These are phyloP conservation scores for Stichodactyla mertensii DNA, from an alignment of 64 coral and sea anemone genomes.

Conservation along the genomic window DNA sequence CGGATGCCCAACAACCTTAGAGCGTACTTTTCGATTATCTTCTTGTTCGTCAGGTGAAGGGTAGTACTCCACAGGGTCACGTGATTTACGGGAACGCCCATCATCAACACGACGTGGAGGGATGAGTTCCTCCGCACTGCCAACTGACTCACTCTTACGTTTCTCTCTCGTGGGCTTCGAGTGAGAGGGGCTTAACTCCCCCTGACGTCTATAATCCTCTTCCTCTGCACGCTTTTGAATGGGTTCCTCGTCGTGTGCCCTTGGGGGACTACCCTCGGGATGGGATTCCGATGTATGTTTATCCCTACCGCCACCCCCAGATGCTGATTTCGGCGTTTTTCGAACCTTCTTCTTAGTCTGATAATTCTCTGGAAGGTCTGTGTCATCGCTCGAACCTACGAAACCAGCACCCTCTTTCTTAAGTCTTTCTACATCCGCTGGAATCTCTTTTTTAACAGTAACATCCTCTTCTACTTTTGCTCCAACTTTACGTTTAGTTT, in stretches of 20 bases:
- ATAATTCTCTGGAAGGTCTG: not conserved
- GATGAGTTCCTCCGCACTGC: not conserved
- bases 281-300: not conserved
- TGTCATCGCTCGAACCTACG: not conserved
- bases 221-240: not conserved
- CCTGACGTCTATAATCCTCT: not conserved
- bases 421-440: not conserved
- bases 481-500: conserved; percentile 32
- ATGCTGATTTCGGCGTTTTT: not conserved
- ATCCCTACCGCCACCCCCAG: not conserved
- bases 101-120: not conserved
- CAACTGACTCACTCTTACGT: not conserved
- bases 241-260: not conserved
- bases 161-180: conserved; percentile 9
- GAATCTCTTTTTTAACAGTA: not conserved
- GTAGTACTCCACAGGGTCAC: conserved; percentile 9
- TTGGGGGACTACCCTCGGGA: conserved; percentile 9
- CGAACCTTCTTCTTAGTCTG: not conserved
- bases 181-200: not conserved
- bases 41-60: conserved; percentile 5
- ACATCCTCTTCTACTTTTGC: not conserved
- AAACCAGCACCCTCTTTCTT: not conserved
- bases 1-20: not conserved
- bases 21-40: conserved; percentile 13
- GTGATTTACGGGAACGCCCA: conserved; percentile 6